A percentile compares a stretch with the other conserved stretches of the same genome.
Evolutionary conservation across 1,140 invertebrate species (phyloP).

Genomic region (Orius laevigatus): DNA sequence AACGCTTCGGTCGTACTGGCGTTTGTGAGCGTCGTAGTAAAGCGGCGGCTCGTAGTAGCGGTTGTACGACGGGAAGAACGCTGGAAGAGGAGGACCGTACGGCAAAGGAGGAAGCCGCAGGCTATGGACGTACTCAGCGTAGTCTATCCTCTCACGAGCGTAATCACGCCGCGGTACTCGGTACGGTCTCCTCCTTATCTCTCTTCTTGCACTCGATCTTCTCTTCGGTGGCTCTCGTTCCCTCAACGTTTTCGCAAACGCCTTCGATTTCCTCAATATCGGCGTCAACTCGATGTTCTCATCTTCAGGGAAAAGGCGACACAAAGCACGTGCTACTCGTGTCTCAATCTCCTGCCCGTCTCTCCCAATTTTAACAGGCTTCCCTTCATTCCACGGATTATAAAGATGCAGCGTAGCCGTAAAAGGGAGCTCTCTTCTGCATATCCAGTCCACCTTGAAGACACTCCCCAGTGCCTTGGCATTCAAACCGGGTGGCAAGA

Average conservation of each 20-base stretch:
- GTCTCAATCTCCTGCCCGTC: slow-evolving; percentile 98
- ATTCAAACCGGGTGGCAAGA: slow-evolving; percentile 83
- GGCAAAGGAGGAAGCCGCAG: slow-evolving; percentile 28
- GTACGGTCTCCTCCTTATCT: slow-evolving; percentile 27
- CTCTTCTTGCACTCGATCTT: slow-evolving; percentile 20
- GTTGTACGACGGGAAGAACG: slow-evolving; percentile 27
- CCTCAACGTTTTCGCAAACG: slow-evolving; percentile 42
- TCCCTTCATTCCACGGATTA: slow-evolving; percentile 97
- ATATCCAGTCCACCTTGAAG: slow-evolving; percentile 94
- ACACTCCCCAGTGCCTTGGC: slow-evolving; percentile 86
- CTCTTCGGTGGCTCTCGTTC: slow-evolving; percentile 25
- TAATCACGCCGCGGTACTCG: slow-evolving; percentile 30
- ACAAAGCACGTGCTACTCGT: slow-evolving; percentile 83
- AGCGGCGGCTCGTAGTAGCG: slow-evolving; percentile 60
- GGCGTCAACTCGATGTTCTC: slow-evolving; percentile 82
- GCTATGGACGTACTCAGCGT: slow-evolving; percentile 25
- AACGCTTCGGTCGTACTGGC: slow-evolving; percentile 74
- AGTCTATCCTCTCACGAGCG: slow-evolving; percentile 31
- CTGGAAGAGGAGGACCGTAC: slow-evolving; percentile 52
- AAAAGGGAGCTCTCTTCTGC: slow-evolving; percentile 84
- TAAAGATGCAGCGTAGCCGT: slow-evolving; percentile 82
- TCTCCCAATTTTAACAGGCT: slow-evolving; percentile 94
- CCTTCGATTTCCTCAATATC: slow-evolving; percentile 76
- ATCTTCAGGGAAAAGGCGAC: slow-evolving; percentile 85
- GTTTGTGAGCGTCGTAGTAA: slow-evolving; percentile 47